Evolutionary conservation across 2,888 invertebrate species (phyloP).

Genomic region (Rhagophthalmus giganteus): DNA sequence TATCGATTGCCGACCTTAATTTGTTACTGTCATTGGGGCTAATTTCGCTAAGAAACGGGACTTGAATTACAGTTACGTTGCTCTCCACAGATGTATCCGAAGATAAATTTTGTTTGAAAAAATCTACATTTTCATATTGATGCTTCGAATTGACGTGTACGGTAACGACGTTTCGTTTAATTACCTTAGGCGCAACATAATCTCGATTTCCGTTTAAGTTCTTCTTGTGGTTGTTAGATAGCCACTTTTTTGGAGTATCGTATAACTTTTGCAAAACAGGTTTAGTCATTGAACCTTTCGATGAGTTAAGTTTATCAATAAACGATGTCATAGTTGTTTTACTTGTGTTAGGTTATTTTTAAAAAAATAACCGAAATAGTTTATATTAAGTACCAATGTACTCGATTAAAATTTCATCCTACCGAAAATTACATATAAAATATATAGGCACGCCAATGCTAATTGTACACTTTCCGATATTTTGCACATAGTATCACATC

Average conservation of each 20-base stretch:
- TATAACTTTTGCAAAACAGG: constrained; percentile 46
- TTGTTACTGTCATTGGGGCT: constrained; percentile 43
- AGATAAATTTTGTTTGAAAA: constrained; percentile 10
- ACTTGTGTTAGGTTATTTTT: too few relatives aligned
- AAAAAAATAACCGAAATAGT: neutral
- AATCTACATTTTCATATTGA: constrained; percentile 43
- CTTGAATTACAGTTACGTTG: constrained; percentile 57
- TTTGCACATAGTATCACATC: constrained; percentile 11
- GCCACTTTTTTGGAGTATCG: constrained; percentile 46
- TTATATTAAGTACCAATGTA: neutral
- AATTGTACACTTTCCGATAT: constrained; percentile 23
- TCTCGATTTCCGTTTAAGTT: constrained; percentile 11
- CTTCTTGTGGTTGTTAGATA: constrained; percentile 27
- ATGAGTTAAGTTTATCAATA: constrained; percentile 39
- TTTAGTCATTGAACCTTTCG: constrained; percentile 37
- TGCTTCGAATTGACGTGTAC: constrained; percentile 39
- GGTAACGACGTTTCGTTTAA: constrained; percentile 28
- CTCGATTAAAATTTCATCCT: constrained; percentile 8
- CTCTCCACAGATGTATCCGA: constrained; percentile 57
- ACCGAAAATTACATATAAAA: constrained; percentile 27
- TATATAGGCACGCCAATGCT: constrained; percentile 20
- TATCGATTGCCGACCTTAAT: constrained; percentile 58
- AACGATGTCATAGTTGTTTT: too few relatives aligned
- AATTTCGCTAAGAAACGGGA: constrained; percentile 22
- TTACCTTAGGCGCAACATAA: neutral